Evolutionary conservation across 2,888 invertebrate species (phyloP).

Genomic region (Agriotes lineatus): DNA sequence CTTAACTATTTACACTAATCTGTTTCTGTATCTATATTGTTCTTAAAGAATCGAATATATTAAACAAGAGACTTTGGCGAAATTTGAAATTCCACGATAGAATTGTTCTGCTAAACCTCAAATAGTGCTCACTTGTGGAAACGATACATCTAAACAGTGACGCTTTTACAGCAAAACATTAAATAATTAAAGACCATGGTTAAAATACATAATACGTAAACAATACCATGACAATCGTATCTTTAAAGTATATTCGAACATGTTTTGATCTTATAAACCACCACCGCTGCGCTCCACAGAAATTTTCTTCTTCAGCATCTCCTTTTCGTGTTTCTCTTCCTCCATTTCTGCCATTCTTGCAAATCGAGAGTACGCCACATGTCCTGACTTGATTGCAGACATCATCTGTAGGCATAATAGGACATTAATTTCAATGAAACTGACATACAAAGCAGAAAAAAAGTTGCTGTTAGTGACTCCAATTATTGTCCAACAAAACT

Average conservation of each 20-base stretch:
- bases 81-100: too few species aligned
- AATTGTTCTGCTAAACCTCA: too few species aligned
- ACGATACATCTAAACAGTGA: too few species aligned
- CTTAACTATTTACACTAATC: slow-evolving; percentile 19
- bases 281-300: slow-evolving; percentile 96
- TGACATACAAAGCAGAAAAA: background rate
- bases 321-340: slow-evolving; percentile 85
- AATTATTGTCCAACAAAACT: too few species aligned
- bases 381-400: slow-evolving; percentile 97
- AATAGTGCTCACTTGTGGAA: too few species aligned
- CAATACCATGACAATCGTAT: too few species aligned
- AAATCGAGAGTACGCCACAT: slow-evolving; percentile 94
- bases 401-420: slow-evolving; percentile 81
- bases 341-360: slow-evolving; percentile 95
- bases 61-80: too few species aligned
- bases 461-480: background rate
- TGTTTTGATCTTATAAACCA: slow-evolving; percentile 93
- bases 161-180: too few species aligned
- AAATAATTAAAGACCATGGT: too few species aligned
- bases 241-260: too few species aligned
- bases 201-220: too few species aligned
- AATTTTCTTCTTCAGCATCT: slow-evolving; percentile 82
- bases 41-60: too few species aligned
- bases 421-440: background rate
- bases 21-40: background rate